These are phyloP conservation scores for Gymnoscelis rufifasciata DNA, from an alignment of 2,888 invertebrate species.

Conservation along the genomic window DNA sequence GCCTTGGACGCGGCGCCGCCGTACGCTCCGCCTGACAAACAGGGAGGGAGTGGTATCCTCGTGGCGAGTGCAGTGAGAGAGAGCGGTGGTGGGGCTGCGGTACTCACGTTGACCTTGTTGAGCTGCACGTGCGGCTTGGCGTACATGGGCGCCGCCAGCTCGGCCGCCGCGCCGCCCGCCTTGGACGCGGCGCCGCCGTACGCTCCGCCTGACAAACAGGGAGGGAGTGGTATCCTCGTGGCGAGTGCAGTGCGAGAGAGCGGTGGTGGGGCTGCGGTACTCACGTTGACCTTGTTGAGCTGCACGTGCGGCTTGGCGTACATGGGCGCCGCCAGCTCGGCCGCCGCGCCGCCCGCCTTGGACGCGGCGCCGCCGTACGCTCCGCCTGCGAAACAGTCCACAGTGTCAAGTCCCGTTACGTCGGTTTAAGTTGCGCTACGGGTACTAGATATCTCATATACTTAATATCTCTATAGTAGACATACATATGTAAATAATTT, in stretches of 20 bases:
- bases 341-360: constrained; percentile 54
- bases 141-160: constrained; percentile 90
- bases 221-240: too few relatives aligned
- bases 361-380: constrained; percentile 38
- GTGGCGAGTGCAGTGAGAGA: too few relatives aligned
- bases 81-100: too few relatives aligned
- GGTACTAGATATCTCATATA: too few relatives aligned
- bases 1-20: constrained; percentile 49
- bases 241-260: too few relatives aligned
- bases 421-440: too few relatives aligned
- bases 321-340: constrained; percentile 76
- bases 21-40: too few relatives aligned
- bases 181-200: constrained; percentile 55
- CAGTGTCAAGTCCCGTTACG: too few relatives aligned
- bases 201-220: constrained; percentile 39
- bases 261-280: constrained; percentile 58
- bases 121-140: constrained; percentile 92
- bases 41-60: too few relatives aligned
- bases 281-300: constrained; percentile 93
- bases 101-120: constrained; percentile 93
- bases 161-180: constrained; percentile 76
- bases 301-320: constrained; percentile 93
- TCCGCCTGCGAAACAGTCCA: not conserved
- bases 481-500: too few relatives aligned
- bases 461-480: too few relatives aligned